phyloP scores from a whole-genome alignment of 2,797 vertebrate species.

The Capromys pilorides region DNA sequence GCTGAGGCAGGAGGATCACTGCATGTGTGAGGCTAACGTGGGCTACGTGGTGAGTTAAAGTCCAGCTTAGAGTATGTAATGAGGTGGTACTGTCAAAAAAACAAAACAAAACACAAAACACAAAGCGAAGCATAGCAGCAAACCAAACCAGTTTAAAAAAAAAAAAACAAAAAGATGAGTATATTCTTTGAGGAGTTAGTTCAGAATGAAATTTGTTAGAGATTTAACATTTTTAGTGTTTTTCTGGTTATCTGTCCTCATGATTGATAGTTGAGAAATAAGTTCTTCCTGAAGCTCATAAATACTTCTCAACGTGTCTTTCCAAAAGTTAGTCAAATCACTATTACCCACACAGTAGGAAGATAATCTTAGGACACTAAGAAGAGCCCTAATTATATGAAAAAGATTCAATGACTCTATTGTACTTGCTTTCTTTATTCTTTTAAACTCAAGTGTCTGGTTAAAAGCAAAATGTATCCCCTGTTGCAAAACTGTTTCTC shows the following conservation, averaged over 20 bases:
- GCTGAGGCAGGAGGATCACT: not conserved
- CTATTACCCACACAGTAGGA: not conserved
- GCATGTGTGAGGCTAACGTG: not conserved
- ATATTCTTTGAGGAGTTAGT: not conserved
- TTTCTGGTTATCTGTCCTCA: not conserved
- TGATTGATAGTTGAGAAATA: not conserved
- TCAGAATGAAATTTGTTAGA: not conserved
- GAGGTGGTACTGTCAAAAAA: not conserved
- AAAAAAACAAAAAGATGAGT: not conserved
- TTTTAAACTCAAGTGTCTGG: not conserved
- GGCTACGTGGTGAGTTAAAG: not conserved
- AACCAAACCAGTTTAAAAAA: too few relatives aligned
- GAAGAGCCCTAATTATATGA: not conserved
- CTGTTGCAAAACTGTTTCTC: not conserved
- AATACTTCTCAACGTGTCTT: slow-evolving; percentile 10
- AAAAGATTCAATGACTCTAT: slow-evolving; percentile 30
- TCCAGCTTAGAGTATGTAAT: not conserved
- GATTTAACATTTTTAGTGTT: not conserved
- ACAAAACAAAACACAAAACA: not conserved
- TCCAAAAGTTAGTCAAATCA: not conserved
- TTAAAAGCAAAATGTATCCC: not conserved
- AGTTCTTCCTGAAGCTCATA: not conserved
- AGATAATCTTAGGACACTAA: not conserved
- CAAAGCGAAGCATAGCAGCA: too few relatives aligned
- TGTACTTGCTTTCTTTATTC: not conserved